Percentiles rank a stretch among this genome's conserved stretches.
Conservation (phyloP, 2,797 vertebrate genomes). For the Trichosurus vulpecula region DNA sequence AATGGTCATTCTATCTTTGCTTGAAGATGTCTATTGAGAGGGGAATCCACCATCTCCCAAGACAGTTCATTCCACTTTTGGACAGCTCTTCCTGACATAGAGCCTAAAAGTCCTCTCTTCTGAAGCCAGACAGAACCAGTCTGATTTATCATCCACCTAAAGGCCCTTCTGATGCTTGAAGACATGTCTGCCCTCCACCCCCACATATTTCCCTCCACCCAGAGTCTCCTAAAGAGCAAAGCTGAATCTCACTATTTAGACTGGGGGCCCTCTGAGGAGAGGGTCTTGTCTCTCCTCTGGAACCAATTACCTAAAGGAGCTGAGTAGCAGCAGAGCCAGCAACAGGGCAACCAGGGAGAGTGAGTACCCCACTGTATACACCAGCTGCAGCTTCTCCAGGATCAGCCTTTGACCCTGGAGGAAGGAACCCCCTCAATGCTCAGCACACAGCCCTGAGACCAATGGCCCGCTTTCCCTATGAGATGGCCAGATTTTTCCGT, state of each 20-base stretch:
- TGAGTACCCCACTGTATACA: slow-evolving; percentile 95
- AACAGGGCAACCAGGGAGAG: slow-evolving; percentile 90
- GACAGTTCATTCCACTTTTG: not conserved
- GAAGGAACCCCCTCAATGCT: not conserved
- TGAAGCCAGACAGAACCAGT: not conserved
- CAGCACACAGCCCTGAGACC: too few species aligned
- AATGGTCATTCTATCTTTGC: not conserved
- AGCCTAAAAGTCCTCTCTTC: not conserved
- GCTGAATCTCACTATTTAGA: not conserved
- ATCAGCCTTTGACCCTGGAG: slow-evolving; percentile 85
- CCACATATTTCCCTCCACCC: not conserved
- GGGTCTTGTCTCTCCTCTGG: not conserved
- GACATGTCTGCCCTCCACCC: not conserved
- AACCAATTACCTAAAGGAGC: slow-evolving; percentile 89
- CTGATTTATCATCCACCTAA: not conserved
- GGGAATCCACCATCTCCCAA: too few species aligned
- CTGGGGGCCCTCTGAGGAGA: not conserved
- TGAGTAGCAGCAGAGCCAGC: slow-evolving; percentile 89
- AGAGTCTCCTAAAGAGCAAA: not conserved
- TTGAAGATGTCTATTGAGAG: not conserved
- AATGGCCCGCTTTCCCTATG: not conserved
- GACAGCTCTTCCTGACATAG: not conserved
- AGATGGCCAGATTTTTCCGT: not conserved
- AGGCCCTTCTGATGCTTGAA: not conserved
- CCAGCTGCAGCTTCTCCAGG: slow-evolving; percentile 87